Conservation (phyloP, 2,888 invertebrate genomes). For the Chaetogeoica ovagalla region DNA sequence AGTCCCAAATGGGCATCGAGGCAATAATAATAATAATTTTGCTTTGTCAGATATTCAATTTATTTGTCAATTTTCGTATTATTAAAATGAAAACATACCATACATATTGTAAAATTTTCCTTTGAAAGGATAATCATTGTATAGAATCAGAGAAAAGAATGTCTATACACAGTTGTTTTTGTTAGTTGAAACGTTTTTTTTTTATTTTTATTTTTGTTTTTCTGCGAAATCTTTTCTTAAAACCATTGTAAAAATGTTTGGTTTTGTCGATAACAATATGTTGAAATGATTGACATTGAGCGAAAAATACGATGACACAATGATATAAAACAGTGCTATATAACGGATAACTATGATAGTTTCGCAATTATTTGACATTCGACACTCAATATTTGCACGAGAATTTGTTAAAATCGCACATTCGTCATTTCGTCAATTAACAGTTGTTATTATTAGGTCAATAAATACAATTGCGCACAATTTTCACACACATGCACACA, state of each 20-base stretch:
- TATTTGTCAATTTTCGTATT: too few species aligned
- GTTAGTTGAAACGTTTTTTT: neutral
- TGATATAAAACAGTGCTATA: neutral
- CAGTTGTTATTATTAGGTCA: too few species aligned
- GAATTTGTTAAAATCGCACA: neutral
- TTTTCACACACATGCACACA: too few species aligned
- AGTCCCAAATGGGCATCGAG: too few species aligned
- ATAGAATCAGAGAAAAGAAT: neutral
- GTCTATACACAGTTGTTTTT: neutral
- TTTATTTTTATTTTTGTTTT: too few species aligned
- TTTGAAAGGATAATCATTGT: neutral
- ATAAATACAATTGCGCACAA: too few species aligned
- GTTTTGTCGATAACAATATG: neutral
- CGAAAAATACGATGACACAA: neutral
- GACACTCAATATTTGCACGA: neutral
- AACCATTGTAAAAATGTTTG: neutral
- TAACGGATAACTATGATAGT: neutral
- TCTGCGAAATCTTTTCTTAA: neutral
- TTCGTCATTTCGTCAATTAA: neutral
- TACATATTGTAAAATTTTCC: neutral
- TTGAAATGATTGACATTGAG: neutral
- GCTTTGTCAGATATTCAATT: too few species aligned
- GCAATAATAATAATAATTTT: too few species aligned
- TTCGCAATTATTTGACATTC: conserved; percentile 3
- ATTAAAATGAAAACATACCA: neutral